phyloP scores from a whole-genome alignment of 2,113 vertebrate genomes.

The Macroglossus sobrinus region DNA sequence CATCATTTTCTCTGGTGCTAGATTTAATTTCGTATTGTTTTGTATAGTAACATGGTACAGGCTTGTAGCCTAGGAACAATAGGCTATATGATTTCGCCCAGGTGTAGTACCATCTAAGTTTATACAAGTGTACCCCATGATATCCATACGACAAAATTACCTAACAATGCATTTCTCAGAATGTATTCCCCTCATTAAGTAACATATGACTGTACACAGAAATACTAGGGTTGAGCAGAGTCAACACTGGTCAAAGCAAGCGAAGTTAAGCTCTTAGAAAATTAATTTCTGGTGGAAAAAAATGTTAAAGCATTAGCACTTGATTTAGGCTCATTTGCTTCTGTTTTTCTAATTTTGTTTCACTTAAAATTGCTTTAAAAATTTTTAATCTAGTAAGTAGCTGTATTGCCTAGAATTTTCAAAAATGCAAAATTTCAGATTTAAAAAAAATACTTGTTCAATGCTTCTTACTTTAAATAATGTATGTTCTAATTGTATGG shows the following conservation, averaged over 20 bases:
- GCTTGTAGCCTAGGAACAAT: background rate
- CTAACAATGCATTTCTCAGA: background rate
- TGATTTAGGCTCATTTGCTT: background rate
- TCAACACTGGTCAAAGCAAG: background rate
- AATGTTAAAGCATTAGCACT: background rate
- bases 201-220: background rate
- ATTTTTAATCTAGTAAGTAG: background rate
- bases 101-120: background rate
- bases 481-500: background rate
- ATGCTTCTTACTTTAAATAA: background rate
- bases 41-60: background rate
- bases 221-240: background rate
- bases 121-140: background rate
- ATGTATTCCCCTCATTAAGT: background rate
- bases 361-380: background rate
- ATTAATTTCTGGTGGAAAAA: conserved; percentile 1
- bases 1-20: background rate
- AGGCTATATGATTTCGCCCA: background rate
- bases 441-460: background rate
- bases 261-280: background rate
- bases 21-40: background rate
- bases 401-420: background rate
- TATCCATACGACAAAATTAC: background rate
- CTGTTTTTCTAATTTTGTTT: conserved; percentile 23
- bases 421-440: background rate